Percentiles rank a stretch among this genome's conserved stretches.
phyloP scores from a whole-genome alignment of 2,797 vertebrate species.

The Cephalopachus bancanus region DNA sequence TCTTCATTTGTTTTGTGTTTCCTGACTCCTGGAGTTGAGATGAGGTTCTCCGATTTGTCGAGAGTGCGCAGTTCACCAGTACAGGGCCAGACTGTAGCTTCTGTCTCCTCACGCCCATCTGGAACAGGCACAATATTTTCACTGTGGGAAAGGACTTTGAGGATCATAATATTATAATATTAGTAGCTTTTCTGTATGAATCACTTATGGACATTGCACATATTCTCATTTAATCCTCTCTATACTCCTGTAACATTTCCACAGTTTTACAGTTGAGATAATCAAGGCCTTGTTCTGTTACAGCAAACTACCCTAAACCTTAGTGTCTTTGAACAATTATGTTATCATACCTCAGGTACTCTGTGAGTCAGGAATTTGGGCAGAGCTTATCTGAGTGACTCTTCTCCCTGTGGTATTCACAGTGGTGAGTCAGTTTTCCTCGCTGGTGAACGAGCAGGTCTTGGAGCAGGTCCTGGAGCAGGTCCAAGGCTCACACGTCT shows the following conservation, averaged over 20 bases:
- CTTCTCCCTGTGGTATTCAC: background rate
- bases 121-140: background rate
- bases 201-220: background rate
- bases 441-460: background rate
- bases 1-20: background rate
- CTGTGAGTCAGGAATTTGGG: background rate
- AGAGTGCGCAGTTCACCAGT: background rate
- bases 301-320: background rate
- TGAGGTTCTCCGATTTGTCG: background rate
- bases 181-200: background rate
- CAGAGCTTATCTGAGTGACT: background rate
- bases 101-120: background rate
- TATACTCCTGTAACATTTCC: background rate
- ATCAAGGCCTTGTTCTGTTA: background rate
- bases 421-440: background rate
- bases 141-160: background rate
- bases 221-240: background rate
- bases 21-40: background rate
- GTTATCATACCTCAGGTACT: background rate
- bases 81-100: background rate
- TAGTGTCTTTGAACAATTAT: background rate
- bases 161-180: background rate
- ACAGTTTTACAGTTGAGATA: slow-evolving; percentile 1
- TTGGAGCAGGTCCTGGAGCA: background rate
- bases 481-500: background rate